Percentiles rank a stretch among this genome's conserved stretches.
Conservation (phyloP, 2,113 vertebrate genomes). For the Nansenia antarctica region DNA sequence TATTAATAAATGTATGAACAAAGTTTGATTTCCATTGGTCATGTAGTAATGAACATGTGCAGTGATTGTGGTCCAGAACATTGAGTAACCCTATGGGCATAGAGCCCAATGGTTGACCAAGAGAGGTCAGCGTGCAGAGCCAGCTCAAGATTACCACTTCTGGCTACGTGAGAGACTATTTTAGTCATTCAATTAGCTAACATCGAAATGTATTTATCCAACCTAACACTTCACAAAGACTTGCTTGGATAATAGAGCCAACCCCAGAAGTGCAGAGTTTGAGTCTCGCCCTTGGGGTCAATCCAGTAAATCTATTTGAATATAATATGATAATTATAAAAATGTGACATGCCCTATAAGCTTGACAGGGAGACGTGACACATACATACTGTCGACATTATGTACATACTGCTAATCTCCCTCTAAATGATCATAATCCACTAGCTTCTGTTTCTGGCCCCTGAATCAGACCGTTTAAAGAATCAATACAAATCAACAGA, state of each 20-base stretch:
- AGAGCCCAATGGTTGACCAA: no score
- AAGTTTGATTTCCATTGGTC: no score
- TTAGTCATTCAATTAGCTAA: neutral
- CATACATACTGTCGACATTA: neutral
- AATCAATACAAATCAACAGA: neutral
- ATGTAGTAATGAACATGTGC: no score
- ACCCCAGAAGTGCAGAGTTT: slow-evolving; percentile 14
- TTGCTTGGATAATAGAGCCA: slow-evolving; percentile 53
- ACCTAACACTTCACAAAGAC: slow-evolving; percentile 28
- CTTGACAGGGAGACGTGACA: slow-evolving; percentile 8
- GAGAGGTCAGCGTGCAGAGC: no score
- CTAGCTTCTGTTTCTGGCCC: neutral
- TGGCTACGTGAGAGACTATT: no score
- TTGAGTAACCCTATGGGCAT: no score
- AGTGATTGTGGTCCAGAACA: no score
- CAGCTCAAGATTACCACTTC: no score
- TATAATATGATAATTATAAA: slow-evolving; percentile 33
- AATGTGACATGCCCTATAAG: no score
- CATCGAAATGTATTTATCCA: neutral
- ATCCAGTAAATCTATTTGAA: slow-evolving; percentile 29
- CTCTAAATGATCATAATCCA: neutral
- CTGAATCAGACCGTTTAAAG: neutral
- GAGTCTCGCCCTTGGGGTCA: slow-evolving; percentile 34
- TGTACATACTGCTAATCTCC: neutral
- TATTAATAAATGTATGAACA: no score